These are phyloP conservation scores for Trematomus loennbergii DNA, from an alignment of 2,113 vertebrate species.

Conservation along the genomic window DNA sequence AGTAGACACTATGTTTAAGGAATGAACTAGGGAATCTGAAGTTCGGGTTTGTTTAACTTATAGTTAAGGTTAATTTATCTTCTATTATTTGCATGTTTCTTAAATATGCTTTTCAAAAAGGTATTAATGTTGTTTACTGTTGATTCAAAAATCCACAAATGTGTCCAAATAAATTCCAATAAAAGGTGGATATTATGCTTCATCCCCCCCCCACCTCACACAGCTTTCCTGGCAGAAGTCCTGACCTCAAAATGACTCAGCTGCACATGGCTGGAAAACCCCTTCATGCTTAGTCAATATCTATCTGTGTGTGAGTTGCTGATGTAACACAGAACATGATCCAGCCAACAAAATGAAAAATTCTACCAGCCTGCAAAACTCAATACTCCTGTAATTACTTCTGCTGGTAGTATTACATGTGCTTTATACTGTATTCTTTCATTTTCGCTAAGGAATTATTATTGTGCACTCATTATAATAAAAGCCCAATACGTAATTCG, in stretches of 20 bases:
- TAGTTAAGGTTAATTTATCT: too few species aligned
- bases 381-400: neutral
- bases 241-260: neutral
- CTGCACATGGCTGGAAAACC: neutral
- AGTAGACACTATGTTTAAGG: neutral
- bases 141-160: neutral
- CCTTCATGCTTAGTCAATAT: slow-evolving; percentile 4
- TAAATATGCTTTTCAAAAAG: too few species aligned
- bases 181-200: neutral
- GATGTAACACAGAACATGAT: neutral
- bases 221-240: neutral
- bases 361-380: neutral
- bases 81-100: too few species aligned
- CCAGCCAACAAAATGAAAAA: neutral
- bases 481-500: neutral
- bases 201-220: neutral
- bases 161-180: neutral
- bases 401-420: neutral
- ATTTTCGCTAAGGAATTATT: neutral
- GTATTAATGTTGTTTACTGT: neutral
- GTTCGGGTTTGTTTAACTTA: too few species aligned
- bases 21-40: too few species aligned
- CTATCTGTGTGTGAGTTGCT: neutral
- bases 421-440: neutral
- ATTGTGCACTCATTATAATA: neutral